Percentiles rank a stretch among this genome's conserved stretches.
These are phyloP conservation scores for Goniozus legneri DNA, from an alignment of 1,140 invertebrate species.

Conservation along the genomic window DNA sequence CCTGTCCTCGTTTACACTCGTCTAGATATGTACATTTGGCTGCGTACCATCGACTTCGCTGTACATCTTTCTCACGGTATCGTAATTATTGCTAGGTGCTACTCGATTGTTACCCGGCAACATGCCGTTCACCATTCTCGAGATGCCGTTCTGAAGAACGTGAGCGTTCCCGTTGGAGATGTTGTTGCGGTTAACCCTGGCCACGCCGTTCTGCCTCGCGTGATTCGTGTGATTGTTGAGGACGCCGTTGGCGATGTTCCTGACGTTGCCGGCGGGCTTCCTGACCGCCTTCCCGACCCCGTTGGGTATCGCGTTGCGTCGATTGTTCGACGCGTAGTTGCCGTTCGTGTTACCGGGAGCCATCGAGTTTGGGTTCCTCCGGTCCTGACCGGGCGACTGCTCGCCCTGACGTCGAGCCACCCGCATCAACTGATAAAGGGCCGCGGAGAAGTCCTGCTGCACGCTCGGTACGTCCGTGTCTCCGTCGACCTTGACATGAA, in stretches of 20 bases:
- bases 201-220: slow-evolving; percentile 29
- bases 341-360: slow-evolving; percentile 29
- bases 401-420: slow-evolving; percentile 45
- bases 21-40: no score
- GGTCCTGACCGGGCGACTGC: slow-evolving; percentile 6
- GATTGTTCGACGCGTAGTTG: slow-evolving; percentile 32
- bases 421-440: slow-evolving; percentile 64
- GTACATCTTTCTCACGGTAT: slow-evolving; percentile 45
- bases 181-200: slow-evolving; percentile 17
- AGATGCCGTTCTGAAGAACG: slow-evolving; percentile 40
- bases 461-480: slow-evolving; percentile 74
- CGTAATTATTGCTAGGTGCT: slow-evolving; percentile 22
- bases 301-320: slow-evolving; percentile 20
- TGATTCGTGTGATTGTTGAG: slow-evolving; percentile 25
- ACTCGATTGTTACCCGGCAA: slow-evolving; percentile 32
- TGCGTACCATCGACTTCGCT: slow-evolving; percentile 45
- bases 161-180: slow-evolving; percentile 28
- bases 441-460: slow-evolving; percentile 69
- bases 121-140: slow-evolving; percentile 38
- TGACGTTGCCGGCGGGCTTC: slow-evolving; percentile 8
- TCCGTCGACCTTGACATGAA: slow-evolving; percentile 68
- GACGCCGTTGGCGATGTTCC: slow-evolving; percentile 25
- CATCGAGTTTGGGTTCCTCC: slow-evolving; percentile 23
- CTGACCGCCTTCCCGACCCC: slow-evolving; percentile 4
- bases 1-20: no score